A percentile compares a stretch with the other conserved stretches of the same genome.
Conservation (phyloP, 2,888 invertebrate species). For the Andrena haemorrhoa region DNA sequence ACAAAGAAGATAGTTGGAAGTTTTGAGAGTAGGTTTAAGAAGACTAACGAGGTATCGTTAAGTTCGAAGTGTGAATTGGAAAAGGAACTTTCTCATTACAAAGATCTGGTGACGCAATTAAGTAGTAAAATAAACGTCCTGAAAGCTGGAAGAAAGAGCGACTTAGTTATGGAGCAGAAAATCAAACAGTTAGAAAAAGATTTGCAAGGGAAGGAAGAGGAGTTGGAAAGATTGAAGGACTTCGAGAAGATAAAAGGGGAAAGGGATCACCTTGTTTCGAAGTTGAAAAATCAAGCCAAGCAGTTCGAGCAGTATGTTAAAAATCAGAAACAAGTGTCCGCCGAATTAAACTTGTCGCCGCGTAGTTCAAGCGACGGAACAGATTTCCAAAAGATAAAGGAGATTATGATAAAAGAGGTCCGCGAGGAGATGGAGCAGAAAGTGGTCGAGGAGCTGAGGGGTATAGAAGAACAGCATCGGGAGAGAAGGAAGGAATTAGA, state of each 20-base stretch:
- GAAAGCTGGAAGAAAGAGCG: slow-evolving; percentile 70
- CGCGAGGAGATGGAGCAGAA: slow-evolving; percentile 89
- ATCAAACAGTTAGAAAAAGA: slow-evolving; percentile 78
- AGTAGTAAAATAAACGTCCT: slow-evolving; percentile 64
- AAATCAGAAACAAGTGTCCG: slow-evolving; percentile 85
- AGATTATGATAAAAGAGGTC: slow-evolving; percentile 87
- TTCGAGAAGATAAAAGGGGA: slow-evolving; percentile 85
- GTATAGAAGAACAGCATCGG: slow-evolving; percentile 86
- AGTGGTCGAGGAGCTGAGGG: slow-evolving; percentile 88
- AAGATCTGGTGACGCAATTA: slow-evolving; percentile 73
- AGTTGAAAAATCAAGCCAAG: slow-evolving; percentile 88
- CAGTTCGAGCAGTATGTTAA: slow-evolving; percentile 89
- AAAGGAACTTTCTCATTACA: slow-evolving; percentile 75
- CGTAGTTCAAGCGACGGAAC: slow-evolving; percentile 73
- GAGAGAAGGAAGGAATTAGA: slow-evolving; percentile 86
- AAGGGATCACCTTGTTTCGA: slow-evolving; percentile 87
- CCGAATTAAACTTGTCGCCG: slow-evolving; percentile 78
- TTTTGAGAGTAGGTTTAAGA: slow-evolving; percentile 81
- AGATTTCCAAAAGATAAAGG: slow-evolving; percentile 85
- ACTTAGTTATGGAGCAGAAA: slow-evolving; percentile 71
- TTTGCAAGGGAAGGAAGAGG: slow-evolving; percentile 74
- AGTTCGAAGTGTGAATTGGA: slow-evolving; percentile 69
- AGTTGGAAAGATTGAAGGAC: slow-evolving; percentile 74
- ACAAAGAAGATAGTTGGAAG: slow-evolving; percentile 78
- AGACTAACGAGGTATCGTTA: slow-evolving; percentile 60